Percentiles rank a stretch among this genome's conserved stretches.
Conservation (phyloP, 2,797 vertebrate genomes). For the Anabas testudineus region DNA sequence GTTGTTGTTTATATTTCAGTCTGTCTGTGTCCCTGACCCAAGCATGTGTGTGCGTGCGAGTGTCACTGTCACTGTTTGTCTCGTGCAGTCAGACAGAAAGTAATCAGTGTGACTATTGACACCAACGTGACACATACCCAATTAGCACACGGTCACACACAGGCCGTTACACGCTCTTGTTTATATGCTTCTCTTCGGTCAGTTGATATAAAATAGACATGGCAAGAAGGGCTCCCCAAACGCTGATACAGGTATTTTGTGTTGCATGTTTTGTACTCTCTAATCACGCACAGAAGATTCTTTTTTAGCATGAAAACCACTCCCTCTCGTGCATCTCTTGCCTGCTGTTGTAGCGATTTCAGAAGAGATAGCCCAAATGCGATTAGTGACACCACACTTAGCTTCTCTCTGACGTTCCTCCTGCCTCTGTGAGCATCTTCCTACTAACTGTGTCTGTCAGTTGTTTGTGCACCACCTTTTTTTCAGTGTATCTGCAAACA, state of each 20-base stretch:
- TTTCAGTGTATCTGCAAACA: background rate
- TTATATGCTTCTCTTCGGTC: background rate
- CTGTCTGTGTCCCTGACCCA: background rate
- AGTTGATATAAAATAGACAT: conserved; percentile 10
- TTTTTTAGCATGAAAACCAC: background rate
- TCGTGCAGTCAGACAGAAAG: conserved; percentile 47
- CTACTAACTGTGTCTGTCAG: background rate
- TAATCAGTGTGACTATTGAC: conserved; percentile 64
- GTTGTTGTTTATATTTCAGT: conserved; percentile 1
- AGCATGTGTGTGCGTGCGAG: background rate
- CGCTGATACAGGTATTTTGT: conserved; percentile 40
- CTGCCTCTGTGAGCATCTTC: conserved; percentile 14
- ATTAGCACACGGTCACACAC: background rate
- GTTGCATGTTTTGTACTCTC: conserved; percentile 10
- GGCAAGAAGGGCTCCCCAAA: background rate
- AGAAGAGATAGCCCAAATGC: conserved; percentile 13
- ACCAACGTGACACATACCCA: conserved; percentile 17
- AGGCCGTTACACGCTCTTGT: background rate
- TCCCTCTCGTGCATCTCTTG: background rate
- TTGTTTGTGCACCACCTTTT: background rate
- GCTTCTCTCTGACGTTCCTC: background rate
- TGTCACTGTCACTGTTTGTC: conserved; percentile 19
- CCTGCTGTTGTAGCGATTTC: conserved; percentile 25
- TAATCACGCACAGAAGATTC: background rate
- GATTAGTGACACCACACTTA: conserved; percentile 15